Evolutionary conservation across 1,140 invertebrate genomes (phyloP), one percentile per base, ranked within the genome.

Genomic region (Diorhabda carinulata): DNA sequence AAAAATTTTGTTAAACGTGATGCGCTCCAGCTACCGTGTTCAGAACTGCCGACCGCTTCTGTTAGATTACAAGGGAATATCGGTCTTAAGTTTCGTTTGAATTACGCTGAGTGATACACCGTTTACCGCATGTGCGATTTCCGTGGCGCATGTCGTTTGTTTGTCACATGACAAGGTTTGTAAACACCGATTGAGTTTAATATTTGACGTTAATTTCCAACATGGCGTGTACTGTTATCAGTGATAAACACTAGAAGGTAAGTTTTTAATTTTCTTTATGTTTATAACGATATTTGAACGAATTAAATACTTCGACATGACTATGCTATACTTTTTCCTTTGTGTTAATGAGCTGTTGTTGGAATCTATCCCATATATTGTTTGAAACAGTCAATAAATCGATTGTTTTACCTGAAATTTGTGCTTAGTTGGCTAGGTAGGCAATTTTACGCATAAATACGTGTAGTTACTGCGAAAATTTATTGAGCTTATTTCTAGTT

Each of bases 191-290:
- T 43, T 56, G 57, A 43, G 57, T 64, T 63, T 67, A 57, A 67
- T 67, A 56, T 67, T 67, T 67, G 65, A 67, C 65, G 60, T 58
- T 67, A n/a, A 61, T 43, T 59, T 67, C 43, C 65, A 67, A 67
- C 65, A 67, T 67, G 65, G 65, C 65, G 65, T 67, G 65, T 67
- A 42, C 43, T 67, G 65, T 67, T 67, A 67, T 67, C 65, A 67
- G 65, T 67, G 65, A 67, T 67, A 67, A 67, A 67, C 65, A 67
- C 43, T 67, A 67, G 65, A 67, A 56, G 65, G 65, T 67, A 60
- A 67, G 65, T 42, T 67, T 45, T 67, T 60, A 8, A 45, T 60
- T 60, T 67, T 44, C 60, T 60, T 45, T 56, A 9, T 57, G 56
- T 57, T 64, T 25, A n/a, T 25, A 45, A 6, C 10, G 47, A 8